phyloP scores from a whole-genome alignment of 2,113 vertebrate genomes.

The Dendropsophus ebraccatus region DNA sequence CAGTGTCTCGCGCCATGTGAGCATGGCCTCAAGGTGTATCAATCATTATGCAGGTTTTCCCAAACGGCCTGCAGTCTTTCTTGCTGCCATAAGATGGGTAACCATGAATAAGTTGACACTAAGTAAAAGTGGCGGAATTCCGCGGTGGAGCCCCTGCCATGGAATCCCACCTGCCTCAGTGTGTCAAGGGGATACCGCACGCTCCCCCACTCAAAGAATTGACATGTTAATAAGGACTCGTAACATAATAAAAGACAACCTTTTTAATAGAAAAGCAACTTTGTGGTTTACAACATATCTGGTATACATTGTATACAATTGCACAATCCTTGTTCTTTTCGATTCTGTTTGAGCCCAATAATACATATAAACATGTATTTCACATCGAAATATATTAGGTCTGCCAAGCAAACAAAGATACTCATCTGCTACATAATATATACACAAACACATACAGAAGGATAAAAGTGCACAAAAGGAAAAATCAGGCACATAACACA shows the following conservation, averaged over 20 bases:
- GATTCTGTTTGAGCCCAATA: background rate
- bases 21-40: no score
- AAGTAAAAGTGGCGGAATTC: no score
- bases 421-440: background rate
- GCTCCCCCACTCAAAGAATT: no score
- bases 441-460: background rate
- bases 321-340: background rate
- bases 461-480: background rate
- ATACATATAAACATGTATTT: background rate
- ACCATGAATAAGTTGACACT: no score
- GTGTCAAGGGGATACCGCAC: no score
- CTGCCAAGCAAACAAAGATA: constrained; percentile 6
- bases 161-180: no score
- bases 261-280: constrained; percentile 50
- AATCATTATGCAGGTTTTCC: no score
- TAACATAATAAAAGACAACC: constrained; percentile 4
- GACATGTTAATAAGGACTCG: background rate
- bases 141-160: no score
- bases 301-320: constrained; percentile 53
- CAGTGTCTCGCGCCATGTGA: no score
- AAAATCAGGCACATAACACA: background rate
- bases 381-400: constrained; percentile 1
- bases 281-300: constrained; percentile 1
- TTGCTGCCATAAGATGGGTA: no score
- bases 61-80: no score